A percentile compares a stretch with the other conserved stretches of the same genome.
Evolutionary conservation across 2,888 invertebrate genomes (phyloP).

Genomic region (Prostheceraeus crozeri): DNA sequence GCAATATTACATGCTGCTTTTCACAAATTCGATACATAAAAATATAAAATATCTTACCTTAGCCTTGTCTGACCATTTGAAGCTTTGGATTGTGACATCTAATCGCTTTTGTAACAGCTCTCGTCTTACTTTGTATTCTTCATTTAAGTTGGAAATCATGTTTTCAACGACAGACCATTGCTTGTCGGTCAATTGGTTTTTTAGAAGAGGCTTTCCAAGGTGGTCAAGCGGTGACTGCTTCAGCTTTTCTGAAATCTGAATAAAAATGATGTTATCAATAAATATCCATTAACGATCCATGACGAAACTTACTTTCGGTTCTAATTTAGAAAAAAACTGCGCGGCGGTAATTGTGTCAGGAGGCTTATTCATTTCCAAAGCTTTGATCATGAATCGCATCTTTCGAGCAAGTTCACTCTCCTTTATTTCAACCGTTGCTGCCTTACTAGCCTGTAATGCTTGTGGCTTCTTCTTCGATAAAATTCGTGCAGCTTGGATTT

Average conservation of each 20-base stretch:
- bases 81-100: constrained; percentile 92
- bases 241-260: too few relatives aligned
- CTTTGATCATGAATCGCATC: not conserved
- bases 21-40: constrained; percentile 19
- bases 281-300: too few relatives aligned
- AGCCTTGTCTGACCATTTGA: constrained; percentile 63
- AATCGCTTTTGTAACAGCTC: constrained; percentile 80
- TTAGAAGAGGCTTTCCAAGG: too few relatives aligned
- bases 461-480: not conserved
- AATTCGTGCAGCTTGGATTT: constrained; percentile 26
- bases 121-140: constrained; percentile 73
- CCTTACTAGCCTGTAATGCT: not conserved
- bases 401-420: not conserved
- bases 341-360: not conserved
- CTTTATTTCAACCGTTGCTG: not conserved
- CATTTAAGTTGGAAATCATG: constrained; percentile 67
- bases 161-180: constrained; percentile 73
- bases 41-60: constrained; percentile 60
- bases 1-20: too few relatives aligned
- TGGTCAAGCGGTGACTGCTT: too few relatives aligned
- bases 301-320: too few relatives aligned
- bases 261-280: too few relatives aligned
- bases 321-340: too few relatives aligned
- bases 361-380: not conserved
- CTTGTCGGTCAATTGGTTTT: too few relatives aligned